A percentile compares a stretch with the other conserved stretches of the same genome.
Evolutionary conservation across 2,888 invertebrate genomes (phyloP).

Genomic region (Quadriops clusia): DNA sequence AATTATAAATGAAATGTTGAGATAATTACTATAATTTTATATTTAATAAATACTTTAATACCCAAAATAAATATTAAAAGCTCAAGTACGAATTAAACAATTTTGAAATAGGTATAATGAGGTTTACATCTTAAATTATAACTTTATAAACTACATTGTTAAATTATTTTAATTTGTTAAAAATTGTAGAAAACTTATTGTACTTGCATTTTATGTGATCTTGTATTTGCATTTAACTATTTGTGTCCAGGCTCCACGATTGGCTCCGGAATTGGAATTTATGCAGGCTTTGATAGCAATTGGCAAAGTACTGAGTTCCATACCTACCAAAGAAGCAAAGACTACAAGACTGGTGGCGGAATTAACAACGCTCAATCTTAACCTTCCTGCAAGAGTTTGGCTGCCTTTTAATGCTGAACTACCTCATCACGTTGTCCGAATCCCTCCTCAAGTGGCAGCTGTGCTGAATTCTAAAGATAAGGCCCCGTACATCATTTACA

Average conservation of each 20-base stretch:
- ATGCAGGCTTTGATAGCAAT: conserved; percentile 78
- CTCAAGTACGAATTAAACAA: too few relatives aligned
- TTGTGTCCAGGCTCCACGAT: conserved; percentile 57
- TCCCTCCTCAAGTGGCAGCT: conserved; percentile 94
- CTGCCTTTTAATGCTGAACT: conserved; percentile 76
- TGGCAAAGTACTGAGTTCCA: conserved; percentile 68
- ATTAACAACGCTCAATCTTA: conserved; percentile 84
- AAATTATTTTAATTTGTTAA: too few relatives aligned
- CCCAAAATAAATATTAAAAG: too few relatives aligned
- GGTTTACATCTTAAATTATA: too few relatives aligned
- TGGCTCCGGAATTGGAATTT: conserved; percentile 76
- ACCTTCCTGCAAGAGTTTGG: conserved; percentile 97
- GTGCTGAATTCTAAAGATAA: conserved; percentile 98
- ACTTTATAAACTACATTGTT: too few relatives aligned
- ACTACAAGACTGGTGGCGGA: conserved; percentile 88
- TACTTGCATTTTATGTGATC: too few relatives aligned
- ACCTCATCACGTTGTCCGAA: conserved; percentile 89
- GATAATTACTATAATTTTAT: too few relatives aligned
- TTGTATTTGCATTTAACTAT: too few relatives aligned
- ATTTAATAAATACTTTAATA: too few relatives aligned
- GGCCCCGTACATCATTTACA: conserved; percentile 97
- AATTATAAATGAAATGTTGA: too few relatives aligned
- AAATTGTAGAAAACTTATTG: too few relatives aligned
- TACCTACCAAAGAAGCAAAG: conserved; percentile 82
- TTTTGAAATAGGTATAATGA: too few relatives aligned